These are phyloP conservation scores for Magallana nippona DNA, from an alignment of 2,888 invertebrate genomes.

Conservation along the genomic window DNA sequence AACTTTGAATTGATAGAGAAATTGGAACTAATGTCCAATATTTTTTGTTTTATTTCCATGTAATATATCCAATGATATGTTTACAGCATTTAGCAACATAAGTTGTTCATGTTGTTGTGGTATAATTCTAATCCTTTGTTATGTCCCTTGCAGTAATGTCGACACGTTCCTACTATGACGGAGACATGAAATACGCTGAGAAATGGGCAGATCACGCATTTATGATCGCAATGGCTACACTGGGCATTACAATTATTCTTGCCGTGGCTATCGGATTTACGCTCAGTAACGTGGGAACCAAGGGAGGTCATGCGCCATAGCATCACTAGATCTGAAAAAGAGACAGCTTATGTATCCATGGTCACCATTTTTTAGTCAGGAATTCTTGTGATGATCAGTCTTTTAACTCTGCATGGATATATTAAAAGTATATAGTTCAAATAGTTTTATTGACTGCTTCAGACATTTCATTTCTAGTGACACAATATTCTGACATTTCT, in stretches of 20 bases:
- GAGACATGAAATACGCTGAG: slow-evolving; percentile 69
- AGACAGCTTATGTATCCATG: background rate
- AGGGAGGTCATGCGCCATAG: slow-evolving; percentile 58
- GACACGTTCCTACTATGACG: slow-evolving; percentile 62
- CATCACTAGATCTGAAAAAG: background rate
- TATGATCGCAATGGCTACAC: slow-evolving; percentile 67
- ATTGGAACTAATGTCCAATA: no score
- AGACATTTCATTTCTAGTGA: background rate
- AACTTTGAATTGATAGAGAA: no score
- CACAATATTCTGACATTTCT: background rate
- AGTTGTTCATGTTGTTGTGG: background rate
- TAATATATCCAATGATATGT: no score
- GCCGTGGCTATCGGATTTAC: slow-evolving; percentile 71
- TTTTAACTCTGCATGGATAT: background rate
- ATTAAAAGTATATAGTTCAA: background rate
- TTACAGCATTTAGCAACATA: no score
- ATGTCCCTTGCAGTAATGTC: slow-evolving; percentile 69
- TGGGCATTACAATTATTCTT: slow-evolving; percentile 66
- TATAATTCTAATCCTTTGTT: background rate
- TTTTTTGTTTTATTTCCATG: no score
- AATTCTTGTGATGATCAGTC: background rate
- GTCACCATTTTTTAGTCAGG: background rate
- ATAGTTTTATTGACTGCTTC: no score
- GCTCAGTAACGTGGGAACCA: slow-evolving; percentile 60
- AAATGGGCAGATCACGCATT: slow-evolving; percentile 74